These are phyloP conservation scores for Crocallis elinguaria DNA, from an alignment of 2,888 invertebrate genomes.

Conservation along the genomic window DNA sequence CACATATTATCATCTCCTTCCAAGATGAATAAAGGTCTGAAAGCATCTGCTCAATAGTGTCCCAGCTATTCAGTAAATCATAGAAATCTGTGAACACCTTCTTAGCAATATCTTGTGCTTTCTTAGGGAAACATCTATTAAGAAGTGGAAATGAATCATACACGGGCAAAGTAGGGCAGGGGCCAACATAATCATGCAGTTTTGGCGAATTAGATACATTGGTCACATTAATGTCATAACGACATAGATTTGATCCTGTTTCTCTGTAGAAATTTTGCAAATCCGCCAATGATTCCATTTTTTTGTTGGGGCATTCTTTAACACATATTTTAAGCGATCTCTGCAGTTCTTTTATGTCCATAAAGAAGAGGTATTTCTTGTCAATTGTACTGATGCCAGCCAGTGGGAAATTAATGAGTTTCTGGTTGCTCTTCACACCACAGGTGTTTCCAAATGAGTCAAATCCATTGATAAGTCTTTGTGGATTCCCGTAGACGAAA, in stretches of 20 bases:
- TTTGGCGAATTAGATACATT: constrained; percentile 71
- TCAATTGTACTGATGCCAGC: constrained; percentile 93
- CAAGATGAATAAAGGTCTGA: constrained; percentile 95
- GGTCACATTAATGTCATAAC: constrained; percentile 87
- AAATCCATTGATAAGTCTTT: constrained; percentile 94
- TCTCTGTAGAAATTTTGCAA: constrained; percentile 89
- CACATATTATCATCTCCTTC: constrained; percentile 92
- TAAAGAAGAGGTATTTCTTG: constrained; percentile 92
- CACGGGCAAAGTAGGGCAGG: constrained; percentile 92
- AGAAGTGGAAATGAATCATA: constrained; percentile 91
- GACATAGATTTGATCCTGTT: constrained; percentile 91
- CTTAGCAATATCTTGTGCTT: constrained; percentile 86
- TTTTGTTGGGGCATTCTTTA: constrained; percentile 91
- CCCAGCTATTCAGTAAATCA: constrained; percentile 93
- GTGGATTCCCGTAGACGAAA: constrained; percentile 94
- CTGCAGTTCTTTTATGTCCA: constrained; percentile 90
- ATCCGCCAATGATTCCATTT: constrained; percentile 86
- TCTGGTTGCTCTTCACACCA: constrained; percentile 91
- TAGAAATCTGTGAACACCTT: constrained; percentile 89
- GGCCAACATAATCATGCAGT: constrained; percentile 85
- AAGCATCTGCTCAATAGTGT: constrained; percentile 93
- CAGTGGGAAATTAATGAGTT: constrained; percentile 88
- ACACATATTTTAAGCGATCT: constrained; percentile 95
- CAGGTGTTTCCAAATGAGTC: constrained; percentile 98
- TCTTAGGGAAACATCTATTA: constrained; percentile 94